Conservation (phyloP, 2,113 vertebrate species). For the Tenebrosternarchus preto region DNA sequence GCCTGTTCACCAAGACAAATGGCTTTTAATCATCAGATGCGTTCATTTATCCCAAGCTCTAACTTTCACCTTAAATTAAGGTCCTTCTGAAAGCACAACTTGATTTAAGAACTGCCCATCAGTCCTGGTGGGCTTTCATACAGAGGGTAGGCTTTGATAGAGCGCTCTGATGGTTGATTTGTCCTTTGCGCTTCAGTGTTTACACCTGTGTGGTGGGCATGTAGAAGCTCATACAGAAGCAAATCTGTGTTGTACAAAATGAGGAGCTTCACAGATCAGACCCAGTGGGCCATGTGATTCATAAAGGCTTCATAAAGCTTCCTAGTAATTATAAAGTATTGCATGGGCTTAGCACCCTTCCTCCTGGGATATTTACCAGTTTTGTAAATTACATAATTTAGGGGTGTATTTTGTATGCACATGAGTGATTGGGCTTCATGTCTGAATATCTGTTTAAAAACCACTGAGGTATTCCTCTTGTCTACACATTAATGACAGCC, state of each 20-base stretch:
- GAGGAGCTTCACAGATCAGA: background rate
- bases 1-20: conserved; percentile 83
- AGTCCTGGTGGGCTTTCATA: conserved; percentile 80
- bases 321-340: background rate
- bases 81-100: conserved; percentile 80
- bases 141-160: conserved; percentile 50
- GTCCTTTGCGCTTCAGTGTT: conserved; percentile 41
- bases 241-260: background rate
- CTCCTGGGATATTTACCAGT: too few relatives aligned
- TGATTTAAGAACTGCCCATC: conserved; percentile 81
- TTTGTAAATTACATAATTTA: background rate
- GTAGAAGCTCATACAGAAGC: background rate
- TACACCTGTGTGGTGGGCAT: background rate
- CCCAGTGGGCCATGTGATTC: background rate
- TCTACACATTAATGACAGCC: conserved; percentile 20
- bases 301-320: background rate
- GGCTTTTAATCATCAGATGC: conserved; percentile 90
- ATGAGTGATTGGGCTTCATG: background rate
- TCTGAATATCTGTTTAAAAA: conserved; percentile 20
- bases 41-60: conserved; percentile 85
- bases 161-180: conserved; percentile 33
- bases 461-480: conserved; percentile 8
- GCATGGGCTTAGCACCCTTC: background rate
- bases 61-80: conserved; percentile 87
- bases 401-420: background rate